These are phyloP conservation scores for Drosophila kanapiae DNA, from an alignment of 1,140 invertebrate genomes.

Conservation along the genomic window DNA sequence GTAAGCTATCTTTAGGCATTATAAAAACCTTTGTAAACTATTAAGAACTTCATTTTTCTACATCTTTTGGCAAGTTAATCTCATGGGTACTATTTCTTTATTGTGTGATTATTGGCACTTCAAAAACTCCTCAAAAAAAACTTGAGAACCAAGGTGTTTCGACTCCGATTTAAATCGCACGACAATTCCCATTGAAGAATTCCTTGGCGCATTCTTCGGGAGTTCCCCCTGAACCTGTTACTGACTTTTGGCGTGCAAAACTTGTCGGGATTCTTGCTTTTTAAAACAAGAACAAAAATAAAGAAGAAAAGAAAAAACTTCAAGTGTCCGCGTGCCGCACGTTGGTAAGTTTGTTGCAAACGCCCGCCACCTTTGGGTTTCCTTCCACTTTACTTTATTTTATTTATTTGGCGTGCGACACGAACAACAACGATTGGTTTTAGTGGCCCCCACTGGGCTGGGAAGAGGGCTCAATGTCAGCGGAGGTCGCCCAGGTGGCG, in stretches of 20 bases:
- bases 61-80: background rate
- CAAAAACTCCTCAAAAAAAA: background rate
- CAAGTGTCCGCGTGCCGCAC: conserved; percentile 29
- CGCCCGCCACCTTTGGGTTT: conserved; percentile 12
- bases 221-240: background rate
- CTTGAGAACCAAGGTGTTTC: background rate
- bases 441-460: conserved; percentile 17
- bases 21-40: too few relatives aligned
- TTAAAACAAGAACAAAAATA: background rate
- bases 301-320: conserved; percentile 32
- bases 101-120: background rate
- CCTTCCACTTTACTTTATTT: conserved; percentile 19
- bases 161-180: background rate
- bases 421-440: conserved; percentile 49
- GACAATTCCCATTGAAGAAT: background rate
- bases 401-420: conserved; percentile 58
- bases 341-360: conserved; percentile 37
- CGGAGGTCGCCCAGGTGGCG: conserved; percentile 41
- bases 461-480: conserved; percentile 47
- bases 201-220: background rate
- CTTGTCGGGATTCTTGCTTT: conserved; percentile 30
- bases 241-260: conserved; percentile 35
- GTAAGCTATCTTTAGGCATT: background rate
- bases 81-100: background rate
- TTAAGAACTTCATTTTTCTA: background rate